Conservation (phyloP, 2,888 invertebrate genomes). For the Ferdinandea cuprea region DNA sequence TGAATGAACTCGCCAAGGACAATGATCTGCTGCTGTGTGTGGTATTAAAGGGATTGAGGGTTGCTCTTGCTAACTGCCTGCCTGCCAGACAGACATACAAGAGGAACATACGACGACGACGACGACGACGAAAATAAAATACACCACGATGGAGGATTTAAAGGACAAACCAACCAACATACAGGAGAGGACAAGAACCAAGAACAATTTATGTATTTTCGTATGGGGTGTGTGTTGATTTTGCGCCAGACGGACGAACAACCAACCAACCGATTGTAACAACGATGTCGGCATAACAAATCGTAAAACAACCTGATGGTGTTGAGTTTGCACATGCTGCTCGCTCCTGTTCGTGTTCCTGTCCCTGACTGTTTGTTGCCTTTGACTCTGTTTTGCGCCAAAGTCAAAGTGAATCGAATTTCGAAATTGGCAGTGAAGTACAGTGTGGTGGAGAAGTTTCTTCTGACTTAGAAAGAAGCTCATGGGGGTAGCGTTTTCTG, state of each 20-base stretch:
- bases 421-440: too few relatives aligned
- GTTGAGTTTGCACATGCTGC: slow-evolving; percentile 34
- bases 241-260: slow-evolving; percentile 70
- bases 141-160: slow-evolving; percentile 50
- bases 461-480: too few relatives aligned
- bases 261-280: slow-evolving; percentile 59
- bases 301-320: slow-evolving; percentile 74
- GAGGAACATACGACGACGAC: slow-evolving; percentile 19
- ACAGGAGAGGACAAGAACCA: slow-evolving; percentile 30
- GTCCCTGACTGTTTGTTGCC: too few relatives aligned
- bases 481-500: too few relatives aligned
- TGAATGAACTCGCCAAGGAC: slow-evolving; percentile 74
- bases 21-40: slow-evolving; percentile 65
- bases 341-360: too few relatives aligned
- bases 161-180: slow-evolving; percentile 65
- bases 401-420: too few relatives aligned
- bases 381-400: too few relatives aligned
- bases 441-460: too few relatives aligned
- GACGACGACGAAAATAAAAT: slow-evolving; percentile 54
- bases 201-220: slow-evolving; percentile 55
- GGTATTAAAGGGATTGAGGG: background rate
- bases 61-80: background rate
- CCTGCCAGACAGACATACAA: slow-evolving; percentile 30
- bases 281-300: slow-evolving; percentile 68
- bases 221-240: slow-evolving; percentile 70